Evolutionary conservation across 2,113 vertebrate genomes (phyloP).

Genomic region (Gallinago jamesoni): DNA sequence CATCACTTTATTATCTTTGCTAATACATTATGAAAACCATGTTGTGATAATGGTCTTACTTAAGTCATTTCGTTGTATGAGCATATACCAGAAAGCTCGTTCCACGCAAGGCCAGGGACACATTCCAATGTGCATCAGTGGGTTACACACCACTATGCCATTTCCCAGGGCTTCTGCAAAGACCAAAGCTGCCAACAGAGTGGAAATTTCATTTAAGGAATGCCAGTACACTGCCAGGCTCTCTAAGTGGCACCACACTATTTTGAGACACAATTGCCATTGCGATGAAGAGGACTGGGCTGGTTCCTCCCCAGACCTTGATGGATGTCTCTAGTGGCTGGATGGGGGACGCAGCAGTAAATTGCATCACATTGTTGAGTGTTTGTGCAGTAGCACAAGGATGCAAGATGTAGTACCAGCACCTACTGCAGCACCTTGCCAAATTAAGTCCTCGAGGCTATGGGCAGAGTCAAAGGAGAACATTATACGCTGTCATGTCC

Average conservation of each 20-base stretch:
- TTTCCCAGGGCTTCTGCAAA: not conserved
- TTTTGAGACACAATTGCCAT: not conserved
- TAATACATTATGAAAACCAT: constrained; percentile 34
- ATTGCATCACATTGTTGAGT: not conserved
- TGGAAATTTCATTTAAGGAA: not conserved
- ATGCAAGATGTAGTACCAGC: not conserved
- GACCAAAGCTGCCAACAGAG: not conserved
- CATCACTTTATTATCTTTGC: constrained; percentile 45
- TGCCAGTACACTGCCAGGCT: not conserved
- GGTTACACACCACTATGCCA: not conserved
- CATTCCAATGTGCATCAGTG: not conserved
- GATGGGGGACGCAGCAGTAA: not conserved
- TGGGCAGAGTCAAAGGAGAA: not conserved
- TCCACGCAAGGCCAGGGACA: not conserved
- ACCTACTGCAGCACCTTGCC: not conserved
- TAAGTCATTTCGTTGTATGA: not conserved
- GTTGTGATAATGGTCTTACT: not conserved
- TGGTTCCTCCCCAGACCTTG: not conserved
- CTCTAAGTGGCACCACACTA: not conserved
- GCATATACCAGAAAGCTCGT: not conserved
- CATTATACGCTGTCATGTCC: accelerated
- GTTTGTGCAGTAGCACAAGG: not conserved
- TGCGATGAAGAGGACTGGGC: not conserved
- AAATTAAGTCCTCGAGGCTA: not conserved
- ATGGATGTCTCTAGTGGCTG: not conserved